Evolutionary conservation across 37 sponge, comb jelly and placozoan species (phyloP).

Genomic region (Cliona cf. orientalis): DNA sequence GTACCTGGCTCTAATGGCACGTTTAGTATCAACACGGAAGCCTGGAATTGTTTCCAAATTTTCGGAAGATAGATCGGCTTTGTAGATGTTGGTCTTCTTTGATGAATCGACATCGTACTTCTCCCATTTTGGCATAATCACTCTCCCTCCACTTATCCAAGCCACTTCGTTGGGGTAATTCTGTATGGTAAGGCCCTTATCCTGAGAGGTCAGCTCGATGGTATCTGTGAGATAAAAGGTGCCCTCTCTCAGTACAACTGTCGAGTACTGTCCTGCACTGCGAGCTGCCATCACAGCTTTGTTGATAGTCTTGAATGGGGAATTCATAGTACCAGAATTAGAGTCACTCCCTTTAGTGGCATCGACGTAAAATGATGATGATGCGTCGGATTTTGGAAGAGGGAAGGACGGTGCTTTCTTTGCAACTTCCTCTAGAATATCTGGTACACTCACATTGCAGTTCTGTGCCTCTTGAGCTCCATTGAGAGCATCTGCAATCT

Average conservation of each 20-base stretch:
- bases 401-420: no score
- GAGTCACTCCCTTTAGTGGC: conserved; percentile 60
- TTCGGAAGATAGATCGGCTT: conserved; percentile 62
- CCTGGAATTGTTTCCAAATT: conserved; percentile 35
- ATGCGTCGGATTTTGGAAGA: no score
- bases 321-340: conserved; percentile 44
- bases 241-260: conserved; percentile 60
- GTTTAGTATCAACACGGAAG: conserved; percentile 45
- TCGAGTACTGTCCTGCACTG: conserved; percentile 13
- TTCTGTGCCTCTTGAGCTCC: conserved; percentile 62
- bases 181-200: conserved; percentile 45
- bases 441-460: conserved; percentile 37
- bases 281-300: conserved; percentile 36
- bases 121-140: conserved; percentile 51
- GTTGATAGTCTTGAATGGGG: conserved; percentile 46
- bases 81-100: conserved; percentile 29
- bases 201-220: conserved; percentile 33
- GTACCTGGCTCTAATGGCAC: conserved; percentile 74
- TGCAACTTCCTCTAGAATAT: neutral
- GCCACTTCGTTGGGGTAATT: conserved; percentile 61
- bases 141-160: conserved; percentile 66
- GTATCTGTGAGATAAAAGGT: conserved; percentile 60
- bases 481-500: conserved; percentile 65
- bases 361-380: conserved; percentile 49
- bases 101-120: neutral